phyloP scores from a whole-genome alignment of 1,140 invertebrate species.

The Pogonognathellus flavescens region DNA sequence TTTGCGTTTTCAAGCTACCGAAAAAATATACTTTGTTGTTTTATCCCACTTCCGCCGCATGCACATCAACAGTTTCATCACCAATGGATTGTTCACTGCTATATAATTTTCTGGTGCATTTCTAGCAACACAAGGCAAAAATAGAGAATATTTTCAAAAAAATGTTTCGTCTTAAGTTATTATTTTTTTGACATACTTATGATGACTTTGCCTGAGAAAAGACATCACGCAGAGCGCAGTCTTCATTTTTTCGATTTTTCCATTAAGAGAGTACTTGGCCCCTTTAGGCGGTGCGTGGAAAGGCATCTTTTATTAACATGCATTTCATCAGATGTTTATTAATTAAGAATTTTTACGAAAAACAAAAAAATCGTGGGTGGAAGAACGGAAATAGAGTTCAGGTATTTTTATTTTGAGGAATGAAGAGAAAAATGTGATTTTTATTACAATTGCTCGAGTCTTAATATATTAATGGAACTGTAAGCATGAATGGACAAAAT shows the following conservation, averaged over 20 bases:
- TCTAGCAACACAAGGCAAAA: too few species aligned
- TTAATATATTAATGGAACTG: too few species aligned
- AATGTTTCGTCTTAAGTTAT: background rate
- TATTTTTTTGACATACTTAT: background rate
- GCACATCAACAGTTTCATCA: constrained; percentile 11
- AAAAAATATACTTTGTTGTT: constrained; percentile 10
- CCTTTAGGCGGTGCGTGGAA: background rate
- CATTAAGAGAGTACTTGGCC: background rate
- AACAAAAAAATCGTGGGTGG: background rate
- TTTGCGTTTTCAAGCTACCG: background rate
- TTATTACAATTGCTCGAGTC: background rate
- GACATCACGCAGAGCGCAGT: too few species aligned
- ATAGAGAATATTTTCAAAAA: background rate
- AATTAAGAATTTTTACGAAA: background rate
- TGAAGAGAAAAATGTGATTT: constrained; percentile 13
- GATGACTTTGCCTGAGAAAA: background rate
- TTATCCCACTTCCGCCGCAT: constrained; percentile 7
- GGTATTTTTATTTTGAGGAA: background rate
- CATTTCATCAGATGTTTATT: background rate
- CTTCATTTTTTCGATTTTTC: background rate
- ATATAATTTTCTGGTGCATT: background rate
- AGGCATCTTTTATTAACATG: background rate
- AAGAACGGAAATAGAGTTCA: constrained; percentile 12
- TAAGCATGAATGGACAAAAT: background rate
- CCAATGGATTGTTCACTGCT: background rate